A percentile compares a stretch with the other conserved stretches of the same genome.
Conservation (phyloP, 2,113 vertebrate species). For the Antechinus stuartii region DNA sequence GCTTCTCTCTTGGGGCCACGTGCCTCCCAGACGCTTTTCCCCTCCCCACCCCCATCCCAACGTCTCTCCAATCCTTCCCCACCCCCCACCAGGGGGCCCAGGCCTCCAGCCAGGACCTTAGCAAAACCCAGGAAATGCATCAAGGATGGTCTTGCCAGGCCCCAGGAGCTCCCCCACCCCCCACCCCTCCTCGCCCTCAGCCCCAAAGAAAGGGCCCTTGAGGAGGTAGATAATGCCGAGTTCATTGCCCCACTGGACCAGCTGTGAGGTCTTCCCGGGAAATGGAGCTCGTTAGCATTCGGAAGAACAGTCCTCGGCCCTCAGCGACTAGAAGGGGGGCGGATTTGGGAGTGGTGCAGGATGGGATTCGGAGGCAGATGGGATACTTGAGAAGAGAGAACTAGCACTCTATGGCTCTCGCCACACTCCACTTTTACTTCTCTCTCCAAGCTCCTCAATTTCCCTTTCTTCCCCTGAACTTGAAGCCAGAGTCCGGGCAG, state of each 20-base stretch:
- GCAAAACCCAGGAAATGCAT: constrained; percentile 77
- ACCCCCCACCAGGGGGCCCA: neutral
- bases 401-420: constrained; percentile 20
- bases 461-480: neutral
- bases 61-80: neutral
- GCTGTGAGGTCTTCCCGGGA: constrained; percentile 82
- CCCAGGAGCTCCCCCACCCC: constrained; percentile 9
- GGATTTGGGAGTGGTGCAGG: constrained; percentile 12
- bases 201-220: constrained; percentile 80
- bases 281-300: constrained; percentile 78
- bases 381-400: constrained; percentile 50
- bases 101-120: constrained; percentile 71
- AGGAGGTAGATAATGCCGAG: constrained; percentile 80
- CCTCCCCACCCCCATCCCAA: neutral
- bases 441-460: constrained; percentile 12
- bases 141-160: constrained; percentile 67
- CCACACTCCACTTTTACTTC: neutral
- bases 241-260: constrained; percentile 81
- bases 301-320: constrained; percentile 52
- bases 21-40: neutral
- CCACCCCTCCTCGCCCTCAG: constrained; percentile 55
- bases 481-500: constrained; percentile 41
- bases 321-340: neutral
- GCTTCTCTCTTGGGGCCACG: neutral
- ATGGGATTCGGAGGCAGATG: constrained; percentile 66